Conservation (phyloP, 2,113 vertebrate genomes). For the Pleuronectes platessa region DNA sequence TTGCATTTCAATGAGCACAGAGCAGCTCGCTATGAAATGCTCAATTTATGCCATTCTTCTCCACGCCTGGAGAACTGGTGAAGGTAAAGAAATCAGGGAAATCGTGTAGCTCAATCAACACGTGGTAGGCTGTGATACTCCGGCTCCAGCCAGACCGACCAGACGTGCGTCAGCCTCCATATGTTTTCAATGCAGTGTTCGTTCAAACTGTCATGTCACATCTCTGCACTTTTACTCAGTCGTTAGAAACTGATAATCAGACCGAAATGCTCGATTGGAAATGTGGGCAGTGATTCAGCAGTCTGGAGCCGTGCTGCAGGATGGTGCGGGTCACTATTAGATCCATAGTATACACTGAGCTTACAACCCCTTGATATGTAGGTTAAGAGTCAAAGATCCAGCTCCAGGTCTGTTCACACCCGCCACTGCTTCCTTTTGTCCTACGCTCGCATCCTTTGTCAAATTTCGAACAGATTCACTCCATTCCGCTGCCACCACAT, state of each 20-base stretch:
- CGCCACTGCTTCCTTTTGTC: slow-evolving; percentile 1
- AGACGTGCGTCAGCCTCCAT: slow-evolving; percentile 49
- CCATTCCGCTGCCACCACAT: neutral
- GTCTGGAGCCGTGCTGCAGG: neutral
- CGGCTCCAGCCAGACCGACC: slow-evolving; percentile 21
- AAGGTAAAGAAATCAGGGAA: slow-evolving; percentile 16
- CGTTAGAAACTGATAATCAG: slow-evolving; percentile 6
- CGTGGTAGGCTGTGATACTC: neutral
- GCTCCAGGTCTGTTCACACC: neutral
- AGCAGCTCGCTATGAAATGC: slow-evolving; percentile 9
- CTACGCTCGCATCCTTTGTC: neutral
- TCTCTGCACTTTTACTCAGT: slow-evolving; percentile 14
- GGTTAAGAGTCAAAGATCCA: neutral
- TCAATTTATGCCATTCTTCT: slow-evolving; percentile 17
- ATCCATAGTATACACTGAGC: neutral
- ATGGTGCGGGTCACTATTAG: neutral
- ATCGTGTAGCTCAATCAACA: slow-evolving; percentile 20
- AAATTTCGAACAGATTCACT: neutral
- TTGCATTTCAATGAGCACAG: slow-evolving; percentile 37
- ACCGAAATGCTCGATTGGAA: neutral
- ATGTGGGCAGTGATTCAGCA: neutral
- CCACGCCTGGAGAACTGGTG: slow-evolving; percentile 10
- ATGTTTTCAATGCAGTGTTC: slow-evolving; percentile 30
- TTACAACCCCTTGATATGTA: neutral
- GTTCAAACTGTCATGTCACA: slow-evolving; percentile 40